Percentiles rank a stretch among this genome's conserved stretches.
These are phyloP conservation scores for Chrysolina haemoptera DNA, from an alignment of 2,888 invertebrate genomes.

Conservation along the genomic window DNA sequence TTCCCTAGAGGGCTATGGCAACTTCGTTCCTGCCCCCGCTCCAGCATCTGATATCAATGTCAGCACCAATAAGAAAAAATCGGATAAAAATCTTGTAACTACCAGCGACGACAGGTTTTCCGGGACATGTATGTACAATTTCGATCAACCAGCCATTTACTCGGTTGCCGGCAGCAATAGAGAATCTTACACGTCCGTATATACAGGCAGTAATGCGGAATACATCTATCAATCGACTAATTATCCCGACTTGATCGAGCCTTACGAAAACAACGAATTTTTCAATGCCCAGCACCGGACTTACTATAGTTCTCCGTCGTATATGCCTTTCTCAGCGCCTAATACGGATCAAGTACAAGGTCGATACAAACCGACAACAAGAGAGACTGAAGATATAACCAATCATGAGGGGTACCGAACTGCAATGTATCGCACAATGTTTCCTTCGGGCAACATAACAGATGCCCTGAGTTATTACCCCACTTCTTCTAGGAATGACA, in stretches of 20 bases:
- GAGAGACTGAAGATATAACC: conserved; percentile 72
- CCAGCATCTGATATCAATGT: conserved; percentile 71
- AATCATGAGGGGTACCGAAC: conserved; percentile 78
- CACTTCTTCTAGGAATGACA: conserved; percentile 75
- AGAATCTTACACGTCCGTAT: conserved; percentile 81
- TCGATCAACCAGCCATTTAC: conserved; percentile 79
- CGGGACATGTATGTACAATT: conserved; percentile 70
- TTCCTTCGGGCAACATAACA: conserved; percentile 81
- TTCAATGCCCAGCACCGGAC: conserved; percentile 70
- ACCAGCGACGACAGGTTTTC: conserved; percentile 60
- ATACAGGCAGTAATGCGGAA: conserved; percentile 78
- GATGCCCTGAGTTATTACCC: conserved; percentile 89
- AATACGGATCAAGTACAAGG: conserved; percentile 49
- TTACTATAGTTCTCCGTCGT: conserved; percentile 73
- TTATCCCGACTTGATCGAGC: conserved; percentile 81
- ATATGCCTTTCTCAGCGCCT: conserved; percentile 64
- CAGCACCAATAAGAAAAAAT: conserved; percentile 69
- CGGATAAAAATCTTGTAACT: conserved; percentile 62
- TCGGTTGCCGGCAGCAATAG: conserved; percentile 82
- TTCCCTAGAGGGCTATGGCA: conserved; percentile 69
- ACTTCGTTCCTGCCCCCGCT: conserved; percentile 72
- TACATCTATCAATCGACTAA: conserved; percentile 75
- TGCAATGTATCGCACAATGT: conserved; percentile 78
- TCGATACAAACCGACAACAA: conserved; percentile 74
- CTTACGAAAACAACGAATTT: conserved; percentile 71